Base-by-base conservation (phyloP, 2,888 invertebrate species). In the Sinelater perroti region DNA sequence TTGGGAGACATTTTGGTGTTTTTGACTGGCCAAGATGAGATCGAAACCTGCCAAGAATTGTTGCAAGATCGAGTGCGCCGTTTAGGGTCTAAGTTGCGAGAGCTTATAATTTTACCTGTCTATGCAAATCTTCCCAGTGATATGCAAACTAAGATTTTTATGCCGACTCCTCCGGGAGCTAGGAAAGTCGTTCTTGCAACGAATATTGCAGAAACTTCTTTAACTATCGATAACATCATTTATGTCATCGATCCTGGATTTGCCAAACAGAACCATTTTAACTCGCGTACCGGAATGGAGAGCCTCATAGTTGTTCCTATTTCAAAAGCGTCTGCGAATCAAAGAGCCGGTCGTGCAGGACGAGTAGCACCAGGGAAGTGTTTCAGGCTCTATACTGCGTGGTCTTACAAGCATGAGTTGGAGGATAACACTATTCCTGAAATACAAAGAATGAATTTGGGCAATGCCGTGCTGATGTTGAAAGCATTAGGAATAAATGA, bases 201-300 rank as follows among this genome's bases (percentile, higher is more conserved):
- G 11, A 99, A 99, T 74, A 99, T 99, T 71, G 99, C 99, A 0
- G 99, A 99, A 81, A 99, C 99, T 0, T 98, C 98, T 1, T 81
- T 99, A 21, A 99, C 99, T 0, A 99, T 99, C 67, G 98, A 99
- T 75, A 98, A 98, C 70, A 99, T 99, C 63, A 90, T 95, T 60
- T 99, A 96, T 79, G 99, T 99, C 0, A 97, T 99, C 65, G 99
- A 99, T 81, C 97, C 98, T n/a, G 99, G 99, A 0, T 99, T 97
- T 81, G 95, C 95, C 38, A 99, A 99, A 77, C 97, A 98, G 79
- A 98, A 98, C 75, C 96, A 97, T 79, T 99, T 97, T 73, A 93
- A 98, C 80, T 96, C 98, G 0, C 85, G 95, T 66, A 97, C 97
- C 1, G 98, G 98, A 16, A 98, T 99, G 94, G 98, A 99, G 75